Percentiles rank a stretch among this genome's conserved stretches.
Evolutionary conservation across 2,113 vertebrate species (phyloP).

Genomic region (Gobiocypris rarus): DNA sequence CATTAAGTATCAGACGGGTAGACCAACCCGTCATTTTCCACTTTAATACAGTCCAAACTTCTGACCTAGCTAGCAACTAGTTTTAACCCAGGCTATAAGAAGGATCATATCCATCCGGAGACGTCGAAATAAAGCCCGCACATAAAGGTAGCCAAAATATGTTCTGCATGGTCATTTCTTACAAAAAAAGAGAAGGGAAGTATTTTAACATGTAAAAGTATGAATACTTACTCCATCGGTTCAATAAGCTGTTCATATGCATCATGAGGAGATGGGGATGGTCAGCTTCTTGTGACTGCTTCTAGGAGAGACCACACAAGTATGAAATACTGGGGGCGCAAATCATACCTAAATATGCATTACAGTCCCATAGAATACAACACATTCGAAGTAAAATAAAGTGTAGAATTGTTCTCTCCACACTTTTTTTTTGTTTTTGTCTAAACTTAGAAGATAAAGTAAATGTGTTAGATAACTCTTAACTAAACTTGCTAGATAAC

Average conservation of each 20-base stretch:
- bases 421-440: neutral
- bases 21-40: neutral
- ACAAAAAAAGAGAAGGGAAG: neutral
- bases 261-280: constrained; percentile 44
- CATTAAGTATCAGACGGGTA: neutral
- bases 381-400: neutral
- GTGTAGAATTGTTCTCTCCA: neutral
- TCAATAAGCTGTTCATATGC: constrained; percentile 59
- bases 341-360: neutral
- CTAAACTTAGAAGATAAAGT: neutral
- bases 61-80: neutral
- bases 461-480: neutral
- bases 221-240: constrained; percentile 57
- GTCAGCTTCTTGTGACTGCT: neutral
- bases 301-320: constrained; percentile 35
- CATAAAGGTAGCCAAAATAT: neutral
- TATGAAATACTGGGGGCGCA: neutral
- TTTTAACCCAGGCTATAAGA: constrained; percentile 25
- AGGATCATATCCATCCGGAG: neutral
- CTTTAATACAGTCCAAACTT: neutral
- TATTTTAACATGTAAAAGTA: neutral
- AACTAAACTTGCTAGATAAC: neutral
- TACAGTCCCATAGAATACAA: neutral
- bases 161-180: neutral
- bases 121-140: too few relatives aligned